Evolutionary conservation across 2,113 vertebrate species (phyloP), one percentile per base, ranked within the genome.

Genomic region (Trematomus loennbergii): DNA sequence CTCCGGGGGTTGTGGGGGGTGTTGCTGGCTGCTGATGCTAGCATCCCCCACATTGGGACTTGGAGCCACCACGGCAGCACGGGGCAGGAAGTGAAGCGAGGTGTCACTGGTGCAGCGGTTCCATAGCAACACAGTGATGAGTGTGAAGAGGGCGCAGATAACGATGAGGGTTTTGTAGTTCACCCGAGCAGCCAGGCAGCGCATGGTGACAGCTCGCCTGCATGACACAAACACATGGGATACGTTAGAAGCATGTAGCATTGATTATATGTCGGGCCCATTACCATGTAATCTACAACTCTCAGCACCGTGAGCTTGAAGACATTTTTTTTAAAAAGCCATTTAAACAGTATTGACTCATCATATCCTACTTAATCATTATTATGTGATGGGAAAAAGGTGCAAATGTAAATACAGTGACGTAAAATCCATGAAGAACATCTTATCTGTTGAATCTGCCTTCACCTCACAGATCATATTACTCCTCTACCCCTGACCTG

Each of bases 111-210:
- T 96, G 94, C 97, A 99, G 83, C 96, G 96, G 90, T 98, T 99
- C 98, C 98, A 99, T 72, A 99, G 91, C 88, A 99, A 91, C 71
- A 98, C 95, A 0, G 96, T 97, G 88, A 98, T 93, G 91, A 98
- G 92, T 0, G 97, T 97, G 93, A 99, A 97, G 83, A 99, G 95
- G 18, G 96, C 91, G 0, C 96, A 98, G 95, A 98, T 96, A 80
- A 99, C 63, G 43, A 99, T 97, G 86, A 99, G 95, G 92, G 97
- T 98, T 96, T 98, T 98, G 91, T 98, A 98, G 96, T 96, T 98
- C 88, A 99, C 97, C 87, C 98, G 96, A 89, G 97, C 96, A 88
- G 97, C 96, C 95, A 99, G 93, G 95, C 97, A 99, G 94, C 97
- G 98, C 98, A 99, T 99, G 95, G 95, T 98, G 95, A 95, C 89